Percentiles rank a stretch among this genome's conserved stretches.
Evolutionary conservation across 2,888 invertebrate genomes (phyloP).

Genomic region (Ennomos fuscantarius): DNA sequence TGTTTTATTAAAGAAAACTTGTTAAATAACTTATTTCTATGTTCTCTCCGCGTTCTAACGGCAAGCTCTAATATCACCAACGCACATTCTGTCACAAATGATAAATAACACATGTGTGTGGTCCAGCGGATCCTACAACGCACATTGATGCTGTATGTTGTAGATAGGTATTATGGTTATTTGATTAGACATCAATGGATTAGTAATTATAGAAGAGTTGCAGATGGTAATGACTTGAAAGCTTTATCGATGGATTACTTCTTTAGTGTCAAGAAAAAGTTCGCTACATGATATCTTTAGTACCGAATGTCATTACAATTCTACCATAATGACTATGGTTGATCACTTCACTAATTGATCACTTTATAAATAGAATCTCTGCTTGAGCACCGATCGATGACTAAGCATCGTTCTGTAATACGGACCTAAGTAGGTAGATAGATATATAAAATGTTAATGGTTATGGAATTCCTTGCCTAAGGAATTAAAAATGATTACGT

Average conservation of each 20-base stretch:
- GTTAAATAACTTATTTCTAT: background rate
- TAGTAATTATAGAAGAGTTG: slow-evolving; percentile 38
- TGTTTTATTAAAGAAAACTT: background rate
- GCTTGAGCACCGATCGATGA: too few species aligned
- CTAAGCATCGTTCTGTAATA: too few species aligned
- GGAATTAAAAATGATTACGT: too few species aligned
- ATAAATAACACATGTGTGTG: slow-evolving; percentile 58
- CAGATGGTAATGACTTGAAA: slow-evolving; percentile 1
- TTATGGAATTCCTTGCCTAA: too few species aligned
- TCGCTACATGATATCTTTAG: too few species aligned
- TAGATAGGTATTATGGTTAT: slow-evolving; percentile 48
- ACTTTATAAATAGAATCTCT: too few species aligned
- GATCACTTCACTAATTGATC: too few species aligned
- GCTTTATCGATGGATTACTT: background rate
- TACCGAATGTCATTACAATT: too few species aligned
- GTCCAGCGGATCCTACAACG: slow-evolving; percentile 39
- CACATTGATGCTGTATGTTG: slow-evolving; percentile 28
- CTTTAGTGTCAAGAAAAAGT: too few species aligned
- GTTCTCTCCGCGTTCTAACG: slow-evolving; percentile 16
- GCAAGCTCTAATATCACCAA: slow-evolving; percentile 30
- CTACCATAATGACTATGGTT: too few species aligned
- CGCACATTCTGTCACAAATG: slow-evolving; percentile 52
- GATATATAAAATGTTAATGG: too few species aligned
- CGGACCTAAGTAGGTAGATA: too few species aligned
- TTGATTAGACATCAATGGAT: slow-evolving; percentile 53